phyloP scores from a whole-genome alignment of 2,888 invertebrate genomes.

The Lomographa bimaculata region DNA sequence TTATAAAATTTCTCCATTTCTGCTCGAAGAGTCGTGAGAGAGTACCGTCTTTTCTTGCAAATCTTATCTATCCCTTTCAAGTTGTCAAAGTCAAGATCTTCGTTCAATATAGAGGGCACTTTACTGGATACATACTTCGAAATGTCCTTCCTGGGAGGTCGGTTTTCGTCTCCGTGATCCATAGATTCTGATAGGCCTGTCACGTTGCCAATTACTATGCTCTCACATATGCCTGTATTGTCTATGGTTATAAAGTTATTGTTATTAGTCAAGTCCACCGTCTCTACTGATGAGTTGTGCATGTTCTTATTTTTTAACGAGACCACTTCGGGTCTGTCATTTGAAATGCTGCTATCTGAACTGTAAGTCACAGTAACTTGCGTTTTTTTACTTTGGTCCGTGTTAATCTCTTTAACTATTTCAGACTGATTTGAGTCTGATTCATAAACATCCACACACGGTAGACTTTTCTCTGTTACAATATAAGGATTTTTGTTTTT shows the following conservation, averaged over 20 bases:
- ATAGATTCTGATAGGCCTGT: slow-evolving; percentile 58
- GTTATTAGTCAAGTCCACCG: slow-evolving; percentile 61
- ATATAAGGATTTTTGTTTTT: slow-evolving; percentile 53
- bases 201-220: slow-evolving; percentile 71
- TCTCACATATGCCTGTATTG: slow-evolving; percentile 54
- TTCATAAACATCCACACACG: slow-evolving; percentile 79
- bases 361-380: slow-evolving; percentile 34
- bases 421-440: slow-evolving; percentile 78
- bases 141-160: slow-evolving; percentile 33
- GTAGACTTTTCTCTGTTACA: slow-evolving; percentile 67
- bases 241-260: slow-evolving; percentile 38
- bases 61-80: slow-evolving; percentile 66
- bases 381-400: slow-evolving; percentile 13
- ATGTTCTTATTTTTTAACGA: slow-evolving; percentile 28
- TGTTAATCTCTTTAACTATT: slow-evolving; percentile 38
- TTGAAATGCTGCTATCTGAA: slow-evolving; percentile 40
- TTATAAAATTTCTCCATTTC: slow-evolving; percentile 87
- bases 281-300: slow-evolving; percentile 30
- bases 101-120: slow-evolving; percentile 69
- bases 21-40: slow-evolving; percentile 63
- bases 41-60: slow-evolving; percentile 61
- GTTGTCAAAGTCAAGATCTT: slow-evolving; percentile 74
- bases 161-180: slow-evolving; percentile 44
- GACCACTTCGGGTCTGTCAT: slow-evolving; percentile 29
- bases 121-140: slow-evolving; percentile 69